A percentile compares a stretch with the other conserved stretches of the same genome.
These are phyloP conservation scores for Amorpha juglandis DNA, from an alignment of 2,888 invertebrate species.

Conservation along the genomic window DNA sequence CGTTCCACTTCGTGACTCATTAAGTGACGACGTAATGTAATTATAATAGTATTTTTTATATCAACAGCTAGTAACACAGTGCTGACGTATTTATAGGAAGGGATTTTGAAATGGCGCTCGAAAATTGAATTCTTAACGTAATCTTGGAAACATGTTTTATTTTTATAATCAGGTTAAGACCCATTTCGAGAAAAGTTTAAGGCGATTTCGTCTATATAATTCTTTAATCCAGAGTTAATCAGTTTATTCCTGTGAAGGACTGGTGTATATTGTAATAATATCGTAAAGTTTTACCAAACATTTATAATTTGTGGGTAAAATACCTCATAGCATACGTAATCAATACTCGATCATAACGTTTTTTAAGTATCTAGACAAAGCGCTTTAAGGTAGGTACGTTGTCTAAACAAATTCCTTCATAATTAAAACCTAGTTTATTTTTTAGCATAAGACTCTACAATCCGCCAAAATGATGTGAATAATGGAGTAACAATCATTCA, in stretches of 20 bases:
- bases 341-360: too few species aligned
- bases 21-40: constrained; percentile 66
- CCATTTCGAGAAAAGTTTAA: background rate
- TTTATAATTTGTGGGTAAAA: too few species aligned
- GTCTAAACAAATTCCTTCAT: too few species aligned
- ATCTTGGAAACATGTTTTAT: background rate
- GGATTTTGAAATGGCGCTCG: constrained; percentile 9
- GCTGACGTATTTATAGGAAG: constrained; percentile 5
- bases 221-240: background rate
- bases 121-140: constrained; percentile 1
- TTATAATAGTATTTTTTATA: constrained; percentile 57
- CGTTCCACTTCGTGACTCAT: constrained; percentile 61
- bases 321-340: too few species aligned
- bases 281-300: background rate
- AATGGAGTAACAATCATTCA: too few species aligned
- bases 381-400: too few species aligned
- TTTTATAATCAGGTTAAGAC: background rate
- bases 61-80: constrained; percentile 33
- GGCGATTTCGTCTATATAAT: background rate
- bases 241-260: background rate
- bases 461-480: too few species aligned
- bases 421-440: too few species aligned
- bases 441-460: too few species aligned
- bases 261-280: background rate
- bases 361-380: too few species aligned